Evolutionary conservation across 2,888 invertebrate species (phyloP).

Genomic region (Syritta pipiens): DNA sequence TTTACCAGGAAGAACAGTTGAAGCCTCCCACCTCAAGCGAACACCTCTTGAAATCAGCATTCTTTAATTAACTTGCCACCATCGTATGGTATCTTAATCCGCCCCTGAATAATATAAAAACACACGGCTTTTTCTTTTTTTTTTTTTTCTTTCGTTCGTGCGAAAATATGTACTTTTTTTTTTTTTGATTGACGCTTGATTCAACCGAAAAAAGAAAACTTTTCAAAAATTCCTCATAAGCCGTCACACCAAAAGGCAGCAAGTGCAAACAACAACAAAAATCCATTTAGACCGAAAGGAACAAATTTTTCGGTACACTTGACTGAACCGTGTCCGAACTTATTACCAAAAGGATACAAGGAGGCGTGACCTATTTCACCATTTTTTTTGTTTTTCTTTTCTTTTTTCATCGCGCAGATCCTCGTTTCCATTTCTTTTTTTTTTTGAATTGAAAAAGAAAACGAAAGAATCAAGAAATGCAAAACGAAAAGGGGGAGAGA

Average conservation of each 20-base stretch:
- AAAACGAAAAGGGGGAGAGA: constrained; percentile 47
- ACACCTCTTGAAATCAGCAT: constrained; percentile 60
- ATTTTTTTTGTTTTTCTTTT: constrained; percentile 29
- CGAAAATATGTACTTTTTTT: too few relatives aligned
- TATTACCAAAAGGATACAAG: constrained; percentile 66
- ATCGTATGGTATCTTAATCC: constrained; percentile 55
- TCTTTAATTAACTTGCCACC: constrained; percentile 68
- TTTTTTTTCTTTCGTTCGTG: not conserved
- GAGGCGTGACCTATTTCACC: constrained; percentile 68
- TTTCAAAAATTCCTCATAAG: constrained; percentile 49
- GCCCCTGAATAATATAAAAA: constrained; percentile 61
- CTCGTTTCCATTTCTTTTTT: constrained; percentile 2
- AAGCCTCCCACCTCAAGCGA: constrained; percentile 67
- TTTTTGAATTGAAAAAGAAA: constrained; percentile 17
- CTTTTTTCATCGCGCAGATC: not conserved
- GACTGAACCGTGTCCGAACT: constrained; percentile 66
- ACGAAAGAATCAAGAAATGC: constrained; percentile 5
- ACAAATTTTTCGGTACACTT: constrained; percentile 63
- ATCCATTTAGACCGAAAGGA: constrained; percentile 56
- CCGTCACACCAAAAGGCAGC: constrained; percentile 38
- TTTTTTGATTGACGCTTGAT: constrained; percentile 67
- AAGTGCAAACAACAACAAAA: constrained; percentile 65
- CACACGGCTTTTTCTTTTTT: not conserved
- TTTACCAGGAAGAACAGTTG: constrained; percentile 40
- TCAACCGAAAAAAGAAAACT: constrained; percentile 16